Evolutionary conservation across 2,797 vertebrate species (phyloP).

Genomic region (Gymnothorax reevesii): DNA sequence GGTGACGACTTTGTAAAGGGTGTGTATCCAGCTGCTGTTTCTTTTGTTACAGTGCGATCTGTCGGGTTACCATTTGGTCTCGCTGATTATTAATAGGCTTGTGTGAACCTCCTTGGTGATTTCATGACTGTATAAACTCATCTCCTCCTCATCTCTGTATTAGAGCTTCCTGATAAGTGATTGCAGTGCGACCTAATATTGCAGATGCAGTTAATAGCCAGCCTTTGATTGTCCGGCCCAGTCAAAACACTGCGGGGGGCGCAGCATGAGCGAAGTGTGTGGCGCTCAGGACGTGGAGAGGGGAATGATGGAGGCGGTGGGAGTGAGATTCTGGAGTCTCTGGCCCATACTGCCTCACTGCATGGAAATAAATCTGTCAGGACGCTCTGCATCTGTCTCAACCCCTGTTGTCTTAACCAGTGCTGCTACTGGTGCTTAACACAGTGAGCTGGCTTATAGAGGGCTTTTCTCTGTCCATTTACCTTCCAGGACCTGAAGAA

Average conservation of each 20-base stretch:
- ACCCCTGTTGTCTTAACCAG: background rate
- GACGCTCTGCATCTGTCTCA: background rate
- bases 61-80: background rate
- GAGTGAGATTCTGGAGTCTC: background rate
- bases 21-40: no score
- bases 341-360: background rate
- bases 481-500: background rate
- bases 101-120: background rate
- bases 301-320: background rate
- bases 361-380: constrained; percentile 9
- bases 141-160: background rate
- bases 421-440: background rate
- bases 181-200: background rate
- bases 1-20: background rate
- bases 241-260: background rate
- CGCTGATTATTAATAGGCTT: background rate
- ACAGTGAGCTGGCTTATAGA: background rate
- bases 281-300: background rate
- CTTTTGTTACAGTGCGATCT: background rate
- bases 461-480: background rate
- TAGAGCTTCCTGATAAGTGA: background rate
- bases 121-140: background rate
- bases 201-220: background rate
- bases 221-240: background rate
- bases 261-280: background rate